These are phyloP conservation scores for Tiliqua scincoides DNA, from an alignment of 2,113 vertebrate species.

Conservation along the genomic window DNA sequence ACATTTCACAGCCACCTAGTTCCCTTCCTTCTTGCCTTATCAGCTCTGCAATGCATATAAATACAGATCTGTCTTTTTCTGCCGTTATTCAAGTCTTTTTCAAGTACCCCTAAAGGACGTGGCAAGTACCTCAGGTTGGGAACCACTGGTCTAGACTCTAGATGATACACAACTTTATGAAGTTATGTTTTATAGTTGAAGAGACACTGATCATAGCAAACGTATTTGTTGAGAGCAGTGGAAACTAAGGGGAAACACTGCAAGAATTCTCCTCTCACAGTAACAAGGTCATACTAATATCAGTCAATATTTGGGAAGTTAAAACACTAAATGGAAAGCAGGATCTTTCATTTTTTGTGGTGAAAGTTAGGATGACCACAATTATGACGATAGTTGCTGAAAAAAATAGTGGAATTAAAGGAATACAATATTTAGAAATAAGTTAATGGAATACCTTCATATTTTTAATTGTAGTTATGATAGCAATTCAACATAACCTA, in stretches of 20 bases:
- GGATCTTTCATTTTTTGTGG: background rate
- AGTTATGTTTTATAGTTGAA: background rate
- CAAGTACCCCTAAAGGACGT: too few relatives aligned
- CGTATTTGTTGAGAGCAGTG: background rate
- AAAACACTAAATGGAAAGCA: background rate
- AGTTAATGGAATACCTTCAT: background rate
- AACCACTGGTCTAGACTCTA: too few relatives aligned
- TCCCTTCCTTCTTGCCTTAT: too few relatives aligned
- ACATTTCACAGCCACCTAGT: too few relatives aligned
- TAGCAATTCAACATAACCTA: background rate
- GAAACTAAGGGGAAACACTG: background rate
- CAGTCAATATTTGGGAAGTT: background rate
- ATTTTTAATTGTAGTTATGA: background rate
- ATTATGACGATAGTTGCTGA: background rate
- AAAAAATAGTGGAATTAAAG: background rate
- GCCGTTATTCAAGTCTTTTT: too few relatives aligned
- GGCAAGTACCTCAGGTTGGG: too few relatives aligned
- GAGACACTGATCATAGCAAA: background rate
- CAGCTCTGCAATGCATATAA: too few relatives aligned
- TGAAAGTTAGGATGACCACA: background rate
- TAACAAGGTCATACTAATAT: background rate
- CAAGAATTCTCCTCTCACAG: too few relatives aligned
- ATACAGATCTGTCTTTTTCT: too few relatives aligned
- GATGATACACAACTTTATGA: background rate
- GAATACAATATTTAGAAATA: background rate